Conservation (phyloP, 2,113 vertebrate species). For the Neomonachus schauinslandi region DNA sequence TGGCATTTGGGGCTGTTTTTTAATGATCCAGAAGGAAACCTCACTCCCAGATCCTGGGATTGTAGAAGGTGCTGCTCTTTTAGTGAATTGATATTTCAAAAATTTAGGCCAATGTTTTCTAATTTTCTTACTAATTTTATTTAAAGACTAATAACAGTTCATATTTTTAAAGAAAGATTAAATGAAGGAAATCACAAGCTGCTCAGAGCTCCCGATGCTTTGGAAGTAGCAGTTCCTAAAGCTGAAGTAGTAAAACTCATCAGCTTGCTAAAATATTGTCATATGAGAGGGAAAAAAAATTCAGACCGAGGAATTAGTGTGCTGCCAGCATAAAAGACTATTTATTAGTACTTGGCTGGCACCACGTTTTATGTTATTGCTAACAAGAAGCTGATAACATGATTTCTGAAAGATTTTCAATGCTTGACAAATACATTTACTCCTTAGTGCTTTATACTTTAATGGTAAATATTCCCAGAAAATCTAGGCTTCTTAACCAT, state of each 20-base stretch:
- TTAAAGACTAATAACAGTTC: not conserved
- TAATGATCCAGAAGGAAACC: not conserved
- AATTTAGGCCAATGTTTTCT: not conserved
- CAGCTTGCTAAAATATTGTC: slow-evolving; percentile 85
- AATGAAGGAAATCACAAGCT: slow-evolving; percentile 29
- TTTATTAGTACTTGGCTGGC: slow-evolving; percentile 82
- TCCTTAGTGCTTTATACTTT: slow-evolving; percentile 76
- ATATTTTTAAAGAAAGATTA: slow-evolving; percentile 34
- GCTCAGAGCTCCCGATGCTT: slow-evolving; percentile 69
- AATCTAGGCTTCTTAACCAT: slow-evolving; percentile 68
- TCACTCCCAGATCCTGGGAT: not conserved
- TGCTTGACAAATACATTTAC: slow-evolving; percentile 79
- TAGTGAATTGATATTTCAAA: slow-evolving; percentile 71
- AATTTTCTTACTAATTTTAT: slow-evolving; percentile 34
- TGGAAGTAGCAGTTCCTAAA: slow-evolving; percentile 79
- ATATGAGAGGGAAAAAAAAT: slow-evolving; percentile 78
- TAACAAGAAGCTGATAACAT: slow-evolving; percentile 84
- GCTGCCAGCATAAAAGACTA: slow-evolving; percentile 82
- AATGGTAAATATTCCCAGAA: slow-evolving; percentile 75
- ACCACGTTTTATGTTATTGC: slow-evolving; percentile 78
- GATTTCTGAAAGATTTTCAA: slow-evolving; percentile 83
- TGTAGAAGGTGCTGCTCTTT: slow-evolving; percentile 18
- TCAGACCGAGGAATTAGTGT: slow-evolving; percentile 76
- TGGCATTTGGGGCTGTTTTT: not conserved
- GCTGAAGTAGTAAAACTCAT: slow-evolving; percentile 83